phyloP scores from a whole-genome alignment of 2,888 invertebrate genomes.

The Sialis fuliginosa region DNA sequence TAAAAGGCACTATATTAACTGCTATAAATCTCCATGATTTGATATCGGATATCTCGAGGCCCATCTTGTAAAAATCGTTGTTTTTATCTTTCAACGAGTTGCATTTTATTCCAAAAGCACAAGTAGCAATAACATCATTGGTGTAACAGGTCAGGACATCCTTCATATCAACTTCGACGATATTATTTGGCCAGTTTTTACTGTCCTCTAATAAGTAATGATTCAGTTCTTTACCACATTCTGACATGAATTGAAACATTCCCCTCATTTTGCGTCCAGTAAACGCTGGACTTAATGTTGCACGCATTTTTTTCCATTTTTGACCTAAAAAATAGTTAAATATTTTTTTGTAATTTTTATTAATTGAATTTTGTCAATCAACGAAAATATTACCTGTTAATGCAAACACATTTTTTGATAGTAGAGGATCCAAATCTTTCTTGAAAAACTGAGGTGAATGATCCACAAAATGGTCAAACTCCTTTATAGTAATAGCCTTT shows the following conservation, averaged over 20 bases:
- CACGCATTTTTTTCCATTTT: constrained; percentile 19
- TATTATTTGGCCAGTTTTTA: not conserved
- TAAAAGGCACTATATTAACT: not conserved
- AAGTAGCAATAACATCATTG: constrained; percentile 27
- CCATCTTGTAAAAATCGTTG: constrained; percentile 16
- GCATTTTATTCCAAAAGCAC: constrained; percentile 25
- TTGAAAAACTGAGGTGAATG: constrained; percentile 6
- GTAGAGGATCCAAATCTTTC: constrained; percentile 8
- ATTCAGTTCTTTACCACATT: constrained; percentile 12
- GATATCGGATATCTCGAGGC: constrained; percentile 3
- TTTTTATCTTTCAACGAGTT: constrained; percentile 16
- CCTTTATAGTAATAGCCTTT: constrained; percentile 9
- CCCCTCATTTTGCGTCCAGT: constrained; percentile 17
- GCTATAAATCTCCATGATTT: not conserved
- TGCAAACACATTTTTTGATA: constrained; percentile 7
- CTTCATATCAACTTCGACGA: constrained; percentile 15
- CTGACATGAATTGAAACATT: constrained; percentile 17
- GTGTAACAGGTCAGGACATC: constrained; percentile 21
- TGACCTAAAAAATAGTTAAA: constrained; percentile 8
- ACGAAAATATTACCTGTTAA: constrained; percentile 6
- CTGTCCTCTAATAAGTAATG: constrained; percentile 1
- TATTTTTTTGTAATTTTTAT: not conserved
- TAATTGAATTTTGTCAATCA: not conserved
- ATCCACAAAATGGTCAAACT: constrained; percentile 11
- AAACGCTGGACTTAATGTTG: constrained; percentile 19